phyloP scores from a whole-genome alignment of 2,888 invertebrate genomes.

The Ligdia adustata region DNA sequence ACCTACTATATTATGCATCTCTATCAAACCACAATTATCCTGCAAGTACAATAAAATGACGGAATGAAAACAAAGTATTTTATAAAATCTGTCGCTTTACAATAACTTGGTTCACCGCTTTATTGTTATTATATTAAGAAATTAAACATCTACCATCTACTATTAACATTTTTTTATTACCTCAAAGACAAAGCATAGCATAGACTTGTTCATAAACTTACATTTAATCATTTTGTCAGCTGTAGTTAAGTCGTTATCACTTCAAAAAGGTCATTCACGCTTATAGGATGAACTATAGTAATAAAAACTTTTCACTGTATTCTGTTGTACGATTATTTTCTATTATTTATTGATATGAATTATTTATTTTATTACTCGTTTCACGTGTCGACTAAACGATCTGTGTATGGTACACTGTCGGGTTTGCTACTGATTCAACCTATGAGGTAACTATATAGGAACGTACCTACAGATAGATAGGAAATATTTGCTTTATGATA shows the following conservation, averaged over 20 bases:
- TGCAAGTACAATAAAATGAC: too few relatives aligned
- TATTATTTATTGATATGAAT: not conserved
- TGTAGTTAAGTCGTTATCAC: constrained; percentile 6
- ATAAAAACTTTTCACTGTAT: not conserved
- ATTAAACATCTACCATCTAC: too few relatives aligned
- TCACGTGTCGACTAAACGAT: constrained; percentile 22
- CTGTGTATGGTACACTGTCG: constrained; percentile 17
- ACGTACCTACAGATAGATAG: constrained; percentile 28
- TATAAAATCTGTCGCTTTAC: too few relatives aligned
- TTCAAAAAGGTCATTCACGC: constrained; percentile 18
- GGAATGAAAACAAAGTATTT: too few relatives aligned
- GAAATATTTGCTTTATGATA: constrained; percentile 35
- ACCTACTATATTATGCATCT: too few relatives aligned
- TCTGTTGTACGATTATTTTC: not conserved
- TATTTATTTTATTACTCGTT: constrained; percentile 5
- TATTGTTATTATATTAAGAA: too few relatives aligned
- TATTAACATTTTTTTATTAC: too few relatives aligned
- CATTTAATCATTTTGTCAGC: constrained; percentile 50
- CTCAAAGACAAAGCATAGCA: too few relatives aligned
- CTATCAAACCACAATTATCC: too few relatives aligned
- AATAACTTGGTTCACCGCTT: too few relatives aligned
- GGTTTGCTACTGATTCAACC: constrained; percentile 27
- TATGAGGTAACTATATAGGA: constrained; percentile 23
- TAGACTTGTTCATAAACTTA: constrained; percentile 42
- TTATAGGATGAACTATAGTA: not conserved